phyloP scores from a whole-genome alignment of 2,113 vertebrate genomes.

The Rhinichthys klamathensis region DNA sequence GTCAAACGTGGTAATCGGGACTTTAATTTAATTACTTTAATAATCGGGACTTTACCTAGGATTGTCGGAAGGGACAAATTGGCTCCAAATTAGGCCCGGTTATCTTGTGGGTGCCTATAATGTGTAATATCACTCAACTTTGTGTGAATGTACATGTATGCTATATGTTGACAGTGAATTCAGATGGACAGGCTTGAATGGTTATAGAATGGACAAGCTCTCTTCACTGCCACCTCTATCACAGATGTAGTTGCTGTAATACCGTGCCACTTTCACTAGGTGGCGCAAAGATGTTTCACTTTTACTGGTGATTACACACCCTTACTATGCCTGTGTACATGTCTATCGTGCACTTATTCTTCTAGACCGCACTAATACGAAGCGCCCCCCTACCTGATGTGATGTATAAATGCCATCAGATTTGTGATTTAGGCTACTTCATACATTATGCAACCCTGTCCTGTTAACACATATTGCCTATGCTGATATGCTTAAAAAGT shows the following conservation, averaged over 20 bases:
- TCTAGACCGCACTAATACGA: slow-evolving; percentile 19
- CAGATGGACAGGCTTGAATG: background rate
- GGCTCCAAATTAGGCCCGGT: too few relatives aligned
- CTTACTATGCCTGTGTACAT: background rate
- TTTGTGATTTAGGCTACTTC: slow-evolving; percentile 57
- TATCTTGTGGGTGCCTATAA: slow-evolving; percentile 3
- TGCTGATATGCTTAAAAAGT: slow-evolving; percentile 65
- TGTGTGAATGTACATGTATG: slow-evolving; percentile 44
- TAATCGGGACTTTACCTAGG: too few relatives aligned
- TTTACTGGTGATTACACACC: background rate
- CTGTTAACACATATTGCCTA: slow-evolving; percentile 65
- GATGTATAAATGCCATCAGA: slow-evolving; percentile 23
- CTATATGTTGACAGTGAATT: slow-evolving; percentile 29
- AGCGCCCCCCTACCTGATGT: slow-evolving; percentile 9
- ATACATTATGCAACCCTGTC: slow-evolving; percentile 63
- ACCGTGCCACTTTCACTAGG: slow-evolving; percentile 28
- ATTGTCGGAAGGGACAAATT: too few relatives aligned
- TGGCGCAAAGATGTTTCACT: slow-evolving; percentile 22
- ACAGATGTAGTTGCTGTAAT: slow-evolving; percentile 18
- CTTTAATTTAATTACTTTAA: too few relatives aligned
- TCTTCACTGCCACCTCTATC: slow-evolving; percentile 28
- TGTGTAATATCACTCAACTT: slow-evolving; percentile 27
- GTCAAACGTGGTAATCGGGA: too few relatives aligned
- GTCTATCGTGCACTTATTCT: slow-evolving; percentile 6
- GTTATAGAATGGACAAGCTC: background rate